phyloP scores from a whole-genome alignment of 1,140 invertebrate species.

The Orussus abietinus region DNA sequence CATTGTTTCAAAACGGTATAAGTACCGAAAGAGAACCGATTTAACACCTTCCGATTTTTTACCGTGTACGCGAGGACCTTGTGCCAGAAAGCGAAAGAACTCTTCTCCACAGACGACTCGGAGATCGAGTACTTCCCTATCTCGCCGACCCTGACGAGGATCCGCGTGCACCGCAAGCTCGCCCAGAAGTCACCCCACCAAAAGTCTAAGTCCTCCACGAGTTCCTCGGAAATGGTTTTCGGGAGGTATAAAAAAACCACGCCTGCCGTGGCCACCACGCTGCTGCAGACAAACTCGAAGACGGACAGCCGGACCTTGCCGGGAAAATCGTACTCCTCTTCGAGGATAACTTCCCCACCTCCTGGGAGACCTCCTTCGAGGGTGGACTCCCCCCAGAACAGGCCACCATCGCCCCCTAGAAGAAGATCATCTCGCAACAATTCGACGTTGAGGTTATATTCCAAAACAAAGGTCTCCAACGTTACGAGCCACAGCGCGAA shows the following conservation, averaged over 20 bases:
- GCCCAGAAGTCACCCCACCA: no score
- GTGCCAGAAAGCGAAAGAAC: no score
- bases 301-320: neutral
- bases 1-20: no score
- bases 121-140: conserved; percentile 79
- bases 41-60: no score
- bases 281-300: neutral
- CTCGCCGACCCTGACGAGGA: conserved; percentile 72
- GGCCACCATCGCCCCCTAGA: conserved; percentile 65
- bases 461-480: no score
- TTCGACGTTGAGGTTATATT: conserved; percentile 64
- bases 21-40: no score
- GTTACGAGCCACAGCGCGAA: conserved; percentile 17
- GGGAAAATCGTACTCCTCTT: conserved; percentile 1
- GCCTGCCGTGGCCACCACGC: conserved; percentile 5
- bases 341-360: neutral
- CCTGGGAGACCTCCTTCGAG: conserved; percentile 12
- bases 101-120: conserved; percentile 64
- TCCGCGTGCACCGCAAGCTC: conserved; percentile 67
- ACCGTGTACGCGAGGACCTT: no score
- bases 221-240: conserved; percentile 4
- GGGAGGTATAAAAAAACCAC: conserved; percentile 4
- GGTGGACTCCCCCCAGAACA: conserved; percentile 22
- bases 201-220: no score
- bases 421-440: conserved; percentile 71